Evolutionary conservation across 2,113 vertebrate genomes (phyloP), one percentile per base, ranked within the genome.

Genomic region (Meriones unguiculatus): DNA sequence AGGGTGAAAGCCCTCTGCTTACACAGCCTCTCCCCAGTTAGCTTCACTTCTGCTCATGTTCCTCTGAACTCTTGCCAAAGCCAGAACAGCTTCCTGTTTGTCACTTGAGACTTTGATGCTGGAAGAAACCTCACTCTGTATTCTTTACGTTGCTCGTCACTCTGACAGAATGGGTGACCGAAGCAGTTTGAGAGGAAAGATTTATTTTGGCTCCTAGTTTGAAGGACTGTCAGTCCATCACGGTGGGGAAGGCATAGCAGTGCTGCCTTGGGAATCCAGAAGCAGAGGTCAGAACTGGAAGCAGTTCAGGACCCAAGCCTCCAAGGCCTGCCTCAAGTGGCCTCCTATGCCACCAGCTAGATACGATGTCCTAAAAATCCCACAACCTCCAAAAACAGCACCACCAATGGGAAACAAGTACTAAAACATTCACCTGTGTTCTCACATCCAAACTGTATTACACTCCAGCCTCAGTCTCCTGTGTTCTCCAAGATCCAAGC

Each of bases 41-140:
- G 11, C 38, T 2, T 7, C 65, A 28, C 67, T 10, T 91, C 73
- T 67, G 18, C 28, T n/a, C 20, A 5, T 9, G n/a, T 9, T 73
- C 59, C 41, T 85, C 54, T 57, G 78, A 93, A 32, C 30, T 67
- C 72, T 18, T 17, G 24, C 59, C 78, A 93, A 46, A 11, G 32
- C 32, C 57, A 59, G 52, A 87, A 89, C 65, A 64, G 17, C 62
- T 72, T 75, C 70, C 64, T n/a, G 57, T n/a, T 59, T 69, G 67
- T 69, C 52, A 3, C 52, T 64, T 24, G 52, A 62, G 38, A 73
- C 73, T 67, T 90, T 70, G 69, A 35, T 30, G 2, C 46, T 80
- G 72, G 85, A 80, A 86, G 65, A 52, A 92, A 70, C n/a, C 50
- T 92, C 62, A 90, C 28, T 92, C 41, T 20, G 28, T 84, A 52